These are phyloP conservation scores for Sympetrum striolatum DNA, from an alignment of 2,888 invertebrate species.

Conservation along the genomic window DNA sequence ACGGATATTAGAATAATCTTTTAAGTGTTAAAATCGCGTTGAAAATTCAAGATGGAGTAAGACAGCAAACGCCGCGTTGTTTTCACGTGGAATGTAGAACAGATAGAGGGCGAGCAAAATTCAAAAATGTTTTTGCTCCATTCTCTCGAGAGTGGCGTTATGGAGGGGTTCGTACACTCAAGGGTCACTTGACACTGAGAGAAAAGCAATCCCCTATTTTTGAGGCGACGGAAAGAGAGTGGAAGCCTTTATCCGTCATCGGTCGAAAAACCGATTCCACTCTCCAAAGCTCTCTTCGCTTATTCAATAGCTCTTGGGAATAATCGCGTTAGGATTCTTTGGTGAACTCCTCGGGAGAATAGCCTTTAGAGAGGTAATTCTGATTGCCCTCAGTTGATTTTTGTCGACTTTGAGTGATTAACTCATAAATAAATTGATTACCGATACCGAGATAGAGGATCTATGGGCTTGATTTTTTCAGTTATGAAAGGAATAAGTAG, in stretches of 20 bases:
- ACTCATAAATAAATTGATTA: no score
- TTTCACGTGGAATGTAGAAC: not conserved
- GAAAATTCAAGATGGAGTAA: not conserved
- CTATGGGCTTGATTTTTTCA: no score
- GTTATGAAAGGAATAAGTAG: no score
- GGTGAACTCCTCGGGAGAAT: no score
- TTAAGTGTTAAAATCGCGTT: no score
- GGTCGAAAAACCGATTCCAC: not conserved
- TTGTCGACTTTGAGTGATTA: no score
- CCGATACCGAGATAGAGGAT: no score
- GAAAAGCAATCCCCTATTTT: not conserved
- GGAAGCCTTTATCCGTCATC: not conserved
- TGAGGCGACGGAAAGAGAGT: not conserved
- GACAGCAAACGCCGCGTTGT: not conserved
- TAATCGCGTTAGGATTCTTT: no score
- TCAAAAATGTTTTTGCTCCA: conserved; percentile 27
- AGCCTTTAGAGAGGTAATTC: no score
- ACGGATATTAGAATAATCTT: no score
- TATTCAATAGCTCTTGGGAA: not conserved
- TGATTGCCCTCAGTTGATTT: no score
- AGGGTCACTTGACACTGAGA: conserved; percentile 30
- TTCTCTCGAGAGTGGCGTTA: not conserved
- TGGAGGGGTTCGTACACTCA: not conserved
- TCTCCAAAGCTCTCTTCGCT: not conserved
- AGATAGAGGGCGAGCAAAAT: not conserved